phyloP scores from a whole-genome alignment of 2,888 invertebrate genomes.

The Palloptera scutellata region DNA sequence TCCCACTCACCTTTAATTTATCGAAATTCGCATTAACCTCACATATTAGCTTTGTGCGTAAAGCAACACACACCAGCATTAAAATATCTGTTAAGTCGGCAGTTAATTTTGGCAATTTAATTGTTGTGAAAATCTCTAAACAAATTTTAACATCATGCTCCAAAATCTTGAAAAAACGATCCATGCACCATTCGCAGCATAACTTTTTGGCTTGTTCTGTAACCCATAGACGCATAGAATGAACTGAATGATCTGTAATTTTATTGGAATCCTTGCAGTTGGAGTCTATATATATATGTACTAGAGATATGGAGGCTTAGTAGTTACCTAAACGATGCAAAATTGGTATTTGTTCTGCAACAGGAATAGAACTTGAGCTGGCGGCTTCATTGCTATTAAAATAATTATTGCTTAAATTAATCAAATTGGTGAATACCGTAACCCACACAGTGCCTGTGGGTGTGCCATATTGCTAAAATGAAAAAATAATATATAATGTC shows the following conservation, averaged over 20 bases:
- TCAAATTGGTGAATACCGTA: conserved; percentile 73
- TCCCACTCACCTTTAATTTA: conserved; percentile 73
- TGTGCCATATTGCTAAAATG: conserved; percentile 53
- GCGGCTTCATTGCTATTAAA: conserved; percentile 75
- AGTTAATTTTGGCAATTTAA: conserved; percentile 66
- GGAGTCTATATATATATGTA: too few relatives aligned
- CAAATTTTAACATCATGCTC: conserved; percentile 73
- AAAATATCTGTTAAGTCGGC: conserved; percentile 74
- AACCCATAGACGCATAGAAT: conserved; percentile 82
- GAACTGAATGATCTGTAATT: conserved; percentile 76
- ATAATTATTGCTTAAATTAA: conserved; percentile 76
- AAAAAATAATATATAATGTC: background rate
- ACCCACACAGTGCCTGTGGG: conserved; percentile 59
- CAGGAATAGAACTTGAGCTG: conserved; percentile 77
- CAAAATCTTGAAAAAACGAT: conserved; percentile 75
- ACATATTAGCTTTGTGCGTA: conserved; percentile 81
- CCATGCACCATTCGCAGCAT: conserved; percentile 79
- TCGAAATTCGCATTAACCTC: conserved; percentile 80
- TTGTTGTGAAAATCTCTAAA: conserved; percentile 67
- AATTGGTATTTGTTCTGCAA: conserved; percentile 85
- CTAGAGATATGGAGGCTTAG: background rate
- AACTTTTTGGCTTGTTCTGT: conserved; percentile 75
- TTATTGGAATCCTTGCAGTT: too few relatives aligned
- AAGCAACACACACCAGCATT: conserved; percentile 80
- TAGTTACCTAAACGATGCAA: conserved; percentile 59